phyloP scores from a whole-genome alignment of 2,113 vertebrate species.

The Monopterus albus region DNA sequence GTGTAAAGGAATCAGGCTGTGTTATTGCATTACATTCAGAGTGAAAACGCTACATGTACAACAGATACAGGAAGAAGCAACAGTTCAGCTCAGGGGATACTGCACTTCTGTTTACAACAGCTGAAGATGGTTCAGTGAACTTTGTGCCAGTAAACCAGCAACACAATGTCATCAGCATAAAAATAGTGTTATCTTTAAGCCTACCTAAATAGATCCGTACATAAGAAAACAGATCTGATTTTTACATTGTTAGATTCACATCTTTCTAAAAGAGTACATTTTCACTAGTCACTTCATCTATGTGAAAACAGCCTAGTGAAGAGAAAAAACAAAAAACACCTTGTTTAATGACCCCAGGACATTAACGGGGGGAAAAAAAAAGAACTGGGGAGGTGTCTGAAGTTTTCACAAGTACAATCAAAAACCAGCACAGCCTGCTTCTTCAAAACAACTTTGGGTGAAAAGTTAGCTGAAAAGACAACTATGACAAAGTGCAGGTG shows the following conservation, averaged over 20 bases:
- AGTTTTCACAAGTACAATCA: conserved; percentile 11
- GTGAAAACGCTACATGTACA: neutral
- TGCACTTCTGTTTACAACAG: conserved; percentile 44
- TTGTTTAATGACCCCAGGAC: conserved; percentile 7
- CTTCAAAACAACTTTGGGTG: no score
- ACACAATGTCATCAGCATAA: conserved; percentile 65
- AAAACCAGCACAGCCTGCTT: conserved; percentile 7
- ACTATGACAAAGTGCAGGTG: neutral
- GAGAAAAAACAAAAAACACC: neutral
- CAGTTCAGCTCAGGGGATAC: neutral
- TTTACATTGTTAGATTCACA: conserved; percentile 63
- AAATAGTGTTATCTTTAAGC: conserved; percentile 58
- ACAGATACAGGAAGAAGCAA: conserved; percentile 7
- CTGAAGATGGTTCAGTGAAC: conserved; percentile 31
- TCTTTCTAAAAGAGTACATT: conserved; percentile 40
- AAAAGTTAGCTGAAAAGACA: neutral
- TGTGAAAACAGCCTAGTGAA: no score
- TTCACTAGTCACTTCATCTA: neutral
- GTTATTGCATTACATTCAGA: conserved; percentile 37
- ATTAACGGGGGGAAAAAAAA: conserved; percentile 6
- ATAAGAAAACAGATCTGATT: conserved; percentile 68
- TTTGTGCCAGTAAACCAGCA: conserved; percentile 52
- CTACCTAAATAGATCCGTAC: conserved; percentile 74
- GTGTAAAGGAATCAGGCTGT: conserved; percentile 31
- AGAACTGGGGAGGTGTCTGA: neutral